Evolutionary conservation across 2,113 vertebrate species (phyloP).

Genomic region (Oryzias celebensis): DNA sequence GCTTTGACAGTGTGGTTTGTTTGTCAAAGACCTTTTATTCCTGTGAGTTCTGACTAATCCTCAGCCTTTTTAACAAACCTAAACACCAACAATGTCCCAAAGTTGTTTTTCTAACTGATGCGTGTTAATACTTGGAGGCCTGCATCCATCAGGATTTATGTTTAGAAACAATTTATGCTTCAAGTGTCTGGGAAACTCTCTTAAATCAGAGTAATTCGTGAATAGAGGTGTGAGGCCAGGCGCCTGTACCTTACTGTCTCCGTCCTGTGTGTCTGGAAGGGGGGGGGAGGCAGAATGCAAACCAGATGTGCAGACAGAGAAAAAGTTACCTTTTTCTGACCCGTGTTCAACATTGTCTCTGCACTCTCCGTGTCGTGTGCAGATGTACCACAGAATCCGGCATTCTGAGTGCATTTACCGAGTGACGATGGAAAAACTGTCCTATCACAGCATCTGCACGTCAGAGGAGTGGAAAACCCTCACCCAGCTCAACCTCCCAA

Average conservation of each 20-base stretch:
- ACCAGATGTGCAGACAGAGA: slow-evolving; percentile 42
- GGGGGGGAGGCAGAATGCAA: slow-evolving; percentile 44
- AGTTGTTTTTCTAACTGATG: slow-evolving; percentile 64
- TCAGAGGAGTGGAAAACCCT: slow-evolving; percentile 96
- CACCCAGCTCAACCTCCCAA: slow-evolving; percentile 85
- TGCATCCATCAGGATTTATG: slow-evolving; percentile 62
- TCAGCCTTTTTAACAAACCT: slow-evolving; percentile 57
- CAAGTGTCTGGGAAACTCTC: slow-evolving; percentile 36
- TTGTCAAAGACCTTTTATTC: slow-evolving; percentile 31
- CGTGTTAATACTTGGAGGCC: slow-evolving; percentile 70
- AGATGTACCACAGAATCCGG: slow-evolving; percentile 98
- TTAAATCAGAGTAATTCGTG: slow-evolving; percentile 52
- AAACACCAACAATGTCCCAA: slow-evolving; percentile 58
- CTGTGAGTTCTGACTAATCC: slow-evolving; percentile 51
- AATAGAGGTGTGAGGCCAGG: slow-evolving; percentile 43
- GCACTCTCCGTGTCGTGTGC: slow-evolving; percentile 18
- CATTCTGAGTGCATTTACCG: slow-evolving; percentile 99
- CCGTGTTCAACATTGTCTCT: too few relatives aligned
- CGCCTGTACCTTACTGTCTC: slow-evolving; percentile 26
- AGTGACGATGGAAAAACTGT: slow-evolving; percentile 97
- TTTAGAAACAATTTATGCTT: slow-evolving; percentile 61
- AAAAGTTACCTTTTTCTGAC: too few relatives aligned
- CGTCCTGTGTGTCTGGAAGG: slow-evolving; percentile 28
- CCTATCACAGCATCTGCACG: slow-evolving; percentile 97
- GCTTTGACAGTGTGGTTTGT: slow-evolving; percentile 36